Base-by-base conservation (phyloP, 2,888 invertebrate species). In the Ennomos fuscantarius region DNA sequence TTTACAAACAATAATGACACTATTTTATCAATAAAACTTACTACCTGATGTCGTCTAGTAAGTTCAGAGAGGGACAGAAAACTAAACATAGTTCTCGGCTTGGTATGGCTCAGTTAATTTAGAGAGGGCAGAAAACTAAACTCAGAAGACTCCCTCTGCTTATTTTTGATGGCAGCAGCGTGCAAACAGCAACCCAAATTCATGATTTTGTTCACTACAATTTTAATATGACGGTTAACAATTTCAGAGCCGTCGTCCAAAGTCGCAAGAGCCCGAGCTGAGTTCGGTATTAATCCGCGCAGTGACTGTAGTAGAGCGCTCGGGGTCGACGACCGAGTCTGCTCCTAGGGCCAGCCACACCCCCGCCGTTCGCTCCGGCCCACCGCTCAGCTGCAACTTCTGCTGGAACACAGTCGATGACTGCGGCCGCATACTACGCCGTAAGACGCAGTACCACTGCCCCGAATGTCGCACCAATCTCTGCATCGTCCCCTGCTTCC, bases 361-460 rank as follows among this genome's bases (percentile, higher is more conserved):
- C 78, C 97, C 97, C 8, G 96, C 96, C 9, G 95, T 96, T 12
- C 92, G 97, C 51, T 95, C 95, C 8, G 97, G 97, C 0, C 97
- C 97, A 6, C 97, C 97, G 2, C 88, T 97, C 62, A 96, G 97
- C 68, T 97, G 97, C 86, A 97, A 97, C 87, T 97, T 95, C 82
- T 97, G 97, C 87, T 97, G 97, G 97, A 97, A 97, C 82, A 97
- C 97, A 0, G 96, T 97, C 43, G 97, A 97, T 81, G 94, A 94
- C 43, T 95, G 96, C 85, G 96, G 96, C 36, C 92, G 97, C 65
- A 97, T 97, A 73, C 90, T 97, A 48, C 93, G 97, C 43, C 93
- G 97, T 59, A 97, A 97, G 89, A 97, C 97, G 1, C 97, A 97
- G 84, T 97, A 97, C 84, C 96, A 97, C 78, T 97, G 97, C 87